Base-by-base conservation (phyloP, 1,140 invertebrate species). In the Drosophila cardini region DNA sequence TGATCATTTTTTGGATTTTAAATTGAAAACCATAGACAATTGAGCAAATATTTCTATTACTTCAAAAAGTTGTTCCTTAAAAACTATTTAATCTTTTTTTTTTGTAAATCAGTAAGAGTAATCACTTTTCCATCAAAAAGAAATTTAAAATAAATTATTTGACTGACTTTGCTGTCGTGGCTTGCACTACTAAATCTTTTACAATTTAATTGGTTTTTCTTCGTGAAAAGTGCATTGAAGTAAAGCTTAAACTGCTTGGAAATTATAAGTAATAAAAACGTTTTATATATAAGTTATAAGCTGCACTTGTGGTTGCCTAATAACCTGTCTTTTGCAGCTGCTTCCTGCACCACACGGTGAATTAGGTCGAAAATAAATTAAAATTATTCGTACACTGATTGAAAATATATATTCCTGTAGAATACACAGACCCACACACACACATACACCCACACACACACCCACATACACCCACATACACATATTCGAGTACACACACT, bases 311-410 rank as follows among this genome's bases (percentile, higher is more conserved):
- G 9, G 13, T 10, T 34, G 15, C 18, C 4, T 7, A 13, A 55
- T 13, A 6, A 38, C 9, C 9, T 38, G 36, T 38, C 36, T 38
- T 38, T 10, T 38, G 8, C 50, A 53, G n/a, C 38, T 26, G 34
- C 18, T 15, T 43, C 34, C 32, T 16, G 13, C 30, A 34, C 18
- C n/a, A 46, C 15, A 4, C 11, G 4, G 60, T 52, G 46, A 53
- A 62, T 53, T 36, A 70, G 46, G 53, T 57, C 57, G 57, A 38
- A 70, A 70, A 70, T 70, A 36, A 10, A 32, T 10, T 50, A 32
- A 30, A n/a, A 21, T 38, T 32, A 2, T 21, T 43, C 16, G 55
- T 13, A 40, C 11, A 15, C 32, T 61, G 58, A 61, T 61, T 61
- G 58, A 61, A 61, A 48, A 61, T 32, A 15, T 36, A 48, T 21